Evolutionary conservation across 2,113 vertebrate genomes (phyloP), one percentile per base, ranked within the genome.

Genomic region (Chelonoidis abingdonii): DNA sequence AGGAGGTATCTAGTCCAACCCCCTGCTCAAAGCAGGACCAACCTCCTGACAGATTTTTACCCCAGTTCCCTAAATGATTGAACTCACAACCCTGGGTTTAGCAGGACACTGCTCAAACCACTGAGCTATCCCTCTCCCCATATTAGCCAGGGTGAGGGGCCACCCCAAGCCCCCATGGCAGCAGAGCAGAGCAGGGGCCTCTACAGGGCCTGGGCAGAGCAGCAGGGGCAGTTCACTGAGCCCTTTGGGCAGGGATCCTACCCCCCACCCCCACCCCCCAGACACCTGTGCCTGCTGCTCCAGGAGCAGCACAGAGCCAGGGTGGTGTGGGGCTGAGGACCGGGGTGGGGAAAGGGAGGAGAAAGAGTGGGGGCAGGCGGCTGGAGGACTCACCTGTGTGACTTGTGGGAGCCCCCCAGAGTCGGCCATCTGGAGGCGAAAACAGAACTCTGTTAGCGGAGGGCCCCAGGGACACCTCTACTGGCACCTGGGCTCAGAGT

Each of bases 391-490:
- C 98, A 99, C 99, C 99, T 99, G 99, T 91, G 99, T 99, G 95
- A 99, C 98, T 97, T 99, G 99, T 53, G 99, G 99, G 82, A 99
- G 99, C 84, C 99, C 99, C 79, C 99, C 99, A 0, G 99, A 99
- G 93, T 99, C 99, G 31, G 99, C 99, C 99, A 99, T 99, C 99
- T 99, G 97, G 95, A 96, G 84, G 96, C 38, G 88, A 89, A 25
- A 69, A 53, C 90, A 96, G n/a, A 62, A 80, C 16, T 83, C 62
- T 65, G 12, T 96, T 69, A 93, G 91, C 10, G 21, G 52, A 3
- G 27, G 47, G 44, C 14, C 35, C 27, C 14, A 25, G 52, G 29
- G 12, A 14, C 31, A 4, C 52, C 35, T 89, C 38, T 80, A 54
- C n/a, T 5, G 5, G 72, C 69, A 22, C n/a, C 22, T 10, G 2